These are phyloP conservation scores for Romanogobio albipinnatus DNA, from an alignment of 2,113 vertebrate species.

Conservation along the genomic window DNA sequence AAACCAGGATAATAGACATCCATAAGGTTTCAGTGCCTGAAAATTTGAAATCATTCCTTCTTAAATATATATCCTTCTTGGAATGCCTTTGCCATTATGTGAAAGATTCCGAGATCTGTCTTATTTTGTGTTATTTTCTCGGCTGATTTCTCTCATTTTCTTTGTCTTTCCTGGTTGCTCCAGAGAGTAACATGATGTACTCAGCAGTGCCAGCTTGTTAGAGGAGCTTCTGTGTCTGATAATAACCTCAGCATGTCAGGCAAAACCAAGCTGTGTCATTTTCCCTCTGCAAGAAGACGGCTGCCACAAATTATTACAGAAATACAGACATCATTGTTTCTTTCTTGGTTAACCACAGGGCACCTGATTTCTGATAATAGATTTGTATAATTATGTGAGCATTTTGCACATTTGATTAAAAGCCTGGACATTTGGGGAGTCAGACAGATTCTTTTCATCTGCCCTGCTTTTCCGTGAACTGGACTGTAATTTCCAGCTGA, in stretches of 20 bases:
- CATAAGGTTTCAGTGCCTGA: neutral
- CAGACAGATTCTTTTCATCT: constrained; percentile 46
- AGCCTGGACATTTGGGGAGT: constrained; percentile 15
- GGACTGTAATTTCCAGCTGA: constrained; percentile 60
- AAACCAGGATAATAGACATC: neutral
- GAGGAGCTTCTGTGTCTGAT: constrained; percentile 47
- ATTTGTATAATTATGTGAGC: constrained; percentile 30
- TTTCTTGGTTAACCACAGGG: constrained; percentile 33
- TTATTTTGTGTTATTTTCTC: constrained; percentile 44
- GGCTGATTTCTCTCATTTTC: constrained; percentile 32
- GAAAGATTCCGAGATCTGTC: constrained; percentile 9
- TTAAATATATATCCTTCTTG: neutral
- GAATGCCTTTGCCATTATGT: neutral
- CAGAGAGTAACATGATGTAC: constrained; percentile 49
- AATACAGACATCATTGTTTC: constrained; percentile 51
- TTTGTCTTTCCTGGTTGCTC: constrained; percentile 39
- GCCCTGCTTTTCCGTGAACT: constrained; percentile 35
- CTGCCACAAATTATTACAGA: constrained; percentile 47
- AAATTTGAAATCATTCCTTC: constrained; percentile 16
- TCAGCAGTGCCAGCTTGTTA: constrained; percentile 55
- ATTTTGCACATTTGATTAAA: constrained; percentile 50
- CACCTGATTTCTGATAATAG: constrained; percentile 34
- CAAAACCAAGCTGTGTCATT: constrained; percentile 54
- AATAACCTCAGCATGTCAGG: constrained; percentile 51
- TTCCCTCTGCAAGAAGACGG: constrained; percentile 45